Conservation (phyloP, 2,113 vertebrate species). For the Cyanocitta stelleri region DNA sequence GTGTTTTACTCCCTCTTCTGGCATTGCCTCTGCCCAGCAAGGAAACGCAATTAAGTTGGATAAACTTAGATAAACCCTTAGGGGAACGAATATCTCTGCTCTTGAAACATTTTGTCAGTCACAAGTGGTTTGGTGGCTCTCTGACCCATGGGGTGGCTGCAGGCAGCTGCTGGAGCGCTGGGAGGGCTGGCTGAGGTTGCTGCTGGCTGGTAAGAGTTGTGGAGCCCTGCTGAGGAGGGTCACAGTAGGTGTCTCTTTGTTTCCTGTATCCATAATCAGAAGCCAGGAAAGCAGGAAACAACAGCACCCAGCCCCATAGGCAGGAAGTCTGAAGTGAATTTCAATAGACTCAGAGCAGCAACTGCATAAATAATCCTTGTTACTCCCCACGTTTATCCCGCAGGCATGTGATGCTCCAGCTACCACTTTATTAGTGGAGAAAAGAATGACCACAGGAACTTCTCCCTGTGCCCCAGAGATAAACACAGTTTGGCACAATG, state of each 20-base stretch:
- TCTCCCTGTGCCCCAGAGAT: neutral
- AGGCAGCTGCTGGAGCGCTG: neutral
- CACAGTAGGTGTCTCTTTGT: neutral
- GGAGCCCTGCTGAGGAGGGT: neutral
- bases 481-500: neutral
- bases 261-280: neutral
- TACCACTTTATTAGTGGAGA: neutral
- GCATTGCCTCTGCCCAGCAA: neutral
- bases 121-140: neutral
- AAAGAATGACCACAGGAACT: neutral
- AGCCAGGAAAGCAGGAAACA: neutral
- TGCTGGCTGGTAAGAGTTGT: neutral
- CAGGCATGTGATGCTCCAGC: neutral
- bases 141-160: neutral
- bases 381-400: neutral
- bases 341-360: neutral
- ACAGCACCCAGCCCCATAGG: neutral
- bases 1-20: neutral
- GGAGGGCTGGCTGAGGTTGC: neutral
- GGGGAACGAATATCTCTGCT: neutral
- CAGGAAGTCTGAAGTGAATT: slow-evolving; percentile 1
- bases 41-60: neutral
- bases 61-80: neutral
- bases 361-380: neutral
- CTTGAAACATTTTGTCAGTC: neutral